Conservation (phyloP, 2,888 invertebrate species). For the Anoncus sp. region DNA sequence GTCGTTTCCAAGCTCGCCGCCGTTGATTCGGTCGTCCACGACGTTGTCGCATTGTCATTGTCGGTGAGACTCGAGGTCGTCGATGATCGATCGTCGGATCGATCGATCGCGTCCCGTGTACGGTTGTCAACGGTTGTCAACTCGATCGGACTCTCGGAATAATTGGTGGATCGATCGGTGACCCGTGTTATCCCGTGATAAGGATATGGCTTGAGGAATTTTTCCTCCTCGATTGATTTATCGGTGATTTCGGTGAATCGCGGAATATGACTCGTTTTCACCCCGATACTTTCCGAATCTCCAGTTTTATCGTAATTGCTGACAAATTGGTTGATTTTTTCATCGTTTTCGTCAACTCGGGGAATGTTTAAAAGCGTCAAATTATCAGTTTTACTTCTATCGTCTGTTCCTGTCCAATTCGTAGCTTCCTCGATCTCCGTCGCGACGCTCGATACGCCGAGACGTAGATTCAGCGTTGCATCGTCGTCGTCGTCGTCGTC, state of each 20-base stretch:
- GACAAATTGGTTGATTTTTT: conserved; percentile 67
- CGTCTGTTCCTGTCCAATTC: not conserved
- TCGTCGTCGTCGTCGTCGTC: conserved; percentile 3
- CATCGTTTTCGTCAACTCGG: not conserved
- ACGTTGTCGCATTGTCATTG: not conserved
- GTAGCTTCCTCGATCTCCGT: conserved; percentile 8
- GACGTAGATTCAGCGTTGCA: too few species aligned
- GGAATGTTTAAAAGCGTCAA: not conserved
- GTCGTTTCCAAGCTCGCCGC: too few species aligned
- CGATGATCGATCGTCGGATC: not conserved
- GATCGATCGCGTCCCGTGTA: too few species aligned
- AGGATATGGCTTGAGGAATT: conserved; percentile 73
- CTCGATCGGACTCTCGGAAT: conserved; percentile 16
- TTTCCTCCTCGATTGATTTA: conserved; percentile 27
- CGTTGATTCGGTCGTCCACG: too few species aligned
- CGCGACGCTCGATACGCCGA: too few species aligned
- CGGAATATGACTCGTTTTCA: too few species aligned
- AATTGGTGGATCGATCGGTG: conserved; percentile 44
- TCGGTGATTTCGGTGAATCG: conserved; percentile 29
- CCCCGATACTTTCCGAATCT: conserved; percentile 3
- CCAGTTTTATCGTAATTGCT: conserved; percentile 47
- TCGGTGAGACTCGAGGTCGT: too few species aligned
- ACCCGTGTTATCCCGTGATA: conserved; percentile 63
- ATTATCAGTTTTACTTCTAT: conserved; percentile 1
- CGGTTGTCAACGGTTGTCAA: conserved; percentile 77